A percentile compares a stretch with the other conserved stretches of the same genome.
phyloP scores from a whole-genome alignment of 2,888 invertebrate genomes.

The Spatulosminthurus flaviceps region DNA sequence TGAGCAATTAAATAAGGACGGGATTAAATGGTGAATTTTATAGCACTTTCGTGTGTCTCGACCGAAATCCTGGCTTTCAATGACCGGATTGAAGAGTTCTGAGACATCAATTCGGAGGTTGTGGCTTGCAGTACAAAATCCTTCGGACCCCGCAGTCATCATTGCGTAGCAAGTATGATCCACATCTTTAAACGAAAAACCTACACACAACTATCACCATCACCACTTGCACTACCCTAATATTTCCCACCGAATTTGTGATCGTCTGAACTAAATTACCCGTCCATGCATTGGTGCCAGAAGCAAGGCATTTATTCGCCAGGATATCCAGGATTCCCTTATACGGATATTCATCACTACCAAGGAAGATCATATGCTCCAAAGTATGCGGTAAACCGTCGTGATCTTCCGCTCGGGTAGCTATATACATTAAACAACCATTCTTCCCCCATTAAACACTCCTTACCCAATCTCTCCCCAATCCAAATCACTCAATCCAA shows the following conservation, averaged over 20 bases:
- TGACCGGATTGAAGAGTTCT: conserved; percentile 83
- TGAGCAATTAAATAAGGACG: not conserved
- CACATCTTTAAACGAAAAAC: conserved; percentile 67
- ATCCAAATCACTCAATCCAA: too few relatives aligned
- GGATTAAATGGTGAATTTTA: conserved; percentile 59
- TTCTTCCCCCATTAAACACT: too few relatives aligned
- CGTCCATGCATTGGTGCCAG: conserved; percentile 93
- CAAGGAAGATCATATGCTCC: conserved; percentile 90
- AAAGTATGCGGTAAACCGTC: conserved; percentile 93
- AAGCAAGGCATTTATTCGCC: conserved; percentile 88
- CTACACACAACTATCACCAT: not conserved
- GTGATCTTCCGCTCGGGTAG: conserved; percentile 89
- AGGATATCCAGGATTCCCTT: conserved; percentile 88
- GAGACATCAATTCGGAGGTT: conserved; percentile 78
- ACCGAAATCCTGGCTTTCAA: conserved; percentile 94
- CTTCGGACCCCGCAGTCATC: conserved; percentile 85
- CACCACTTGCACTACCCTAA: too few relatives aligned
- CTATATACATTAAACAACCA: conserved; percentile 70
- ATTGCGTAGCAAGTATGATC: conserved; percentile 92
- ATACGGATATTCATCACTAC: conserved; percentile 87
- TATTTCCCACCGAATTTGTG: too few relatives aligned
- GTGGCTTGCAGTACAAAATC: conserved; percentile 89
- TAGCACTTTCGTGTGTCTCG: conserved; percentile 91
- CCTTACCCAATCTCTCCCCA: too few relatives aligned
- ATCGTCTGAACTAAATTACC: conserved; percentile 66